Evolutionary conservation across 2,888 invertebrate species (phyloP), one percentile per base, ranked within the genome.

Genomic region (Drosophila dives): DNA sequence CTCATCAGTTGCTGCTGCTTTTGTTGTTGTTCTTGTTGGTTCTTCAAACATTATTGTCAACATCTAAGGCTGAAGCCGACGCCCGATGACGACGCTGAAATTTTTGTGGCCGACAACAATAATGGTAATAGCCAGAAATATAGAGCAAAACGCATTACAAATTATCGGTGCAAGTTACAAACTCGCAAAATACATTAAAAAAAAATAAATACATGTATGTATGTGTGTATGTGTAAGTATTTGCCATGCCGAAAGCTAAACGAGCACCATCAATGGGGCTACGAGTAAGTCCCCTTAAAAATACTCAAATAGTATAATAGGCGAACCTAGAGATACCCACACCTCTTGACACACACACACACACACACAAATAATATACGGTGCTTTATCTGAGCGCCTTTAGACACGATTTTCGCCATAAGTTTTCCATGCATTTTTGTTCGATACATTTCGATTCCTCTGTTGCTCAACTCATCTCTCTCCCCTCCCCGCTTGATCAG

Each of bases 341-440:
- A 67, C 58, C 51, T 38, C 55, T 38, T 20, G 45, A 3, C 45
- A 23, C 15, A 20, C 42, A 61, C 40, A 34, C 32, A 34, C 53
- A 38, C 38, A 65, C 34, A 34, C 20, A 51, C 33, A 12, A 4
- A 40, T 8, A 38, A 26, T 70, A 42, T 68, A 48, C 29, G 48
- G 34, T 82, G 68, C 45, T 45, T 45, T 45, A 66, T 80, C 75
- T 75, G 81, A 51, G 78, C 73, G 78, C 73, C 68, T 83, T 80
- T 65, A 62, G 67, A 76, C 67, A 80, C 72, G 80, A 82, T 82
- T 80, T 80, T 80, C 53, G 77, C 83, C 63, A 83, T 76, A 83
- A 80, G 76, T 80, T 81, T 80, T 82, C 67, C 56, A 79, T 80
- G 80, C 83, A 82, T 72, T 80, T 45, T 77, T 73, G 77, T 67